These are phyloP conservation scores for Ptychodera flava DNA, from an alignment of 35 echinoderm and acorn worm species.

Conservation along the genomic window DNA sequence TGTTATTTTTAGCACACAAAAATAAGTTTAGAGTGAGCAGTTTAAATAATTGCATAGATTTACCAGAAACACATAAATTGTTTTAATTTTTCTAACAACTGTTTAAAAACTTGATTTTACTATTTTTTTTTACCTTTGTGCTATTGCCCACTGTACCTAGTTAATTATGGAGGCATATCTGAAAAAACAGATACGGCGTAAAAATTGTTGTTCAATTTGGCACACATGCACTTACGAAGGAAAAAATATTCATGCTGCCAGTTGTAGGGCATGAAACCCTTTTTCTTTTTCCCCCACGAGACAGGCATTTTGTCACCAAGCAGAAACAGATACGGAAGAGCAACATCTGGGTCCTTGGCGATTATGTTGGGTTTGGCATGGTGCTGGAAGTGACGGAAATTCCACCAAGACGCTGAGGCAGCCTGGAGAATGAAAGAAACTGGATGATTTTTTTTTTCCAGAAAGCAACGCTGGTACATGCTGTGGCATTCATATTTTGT, in stretches of 20 bases:
- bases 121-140: too few relatives aligned
- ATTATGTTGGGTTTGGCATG: conserved; percentile 69
- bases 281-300: conserved; percentile 25
- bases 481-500: too few relatives aligned
- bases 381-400: conserved; percentile 67
- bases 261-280: conserved; percentile 60
- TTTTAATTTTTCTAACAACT: too few relatives aligned
- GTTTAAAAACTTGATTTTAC: too few relatives aligned
- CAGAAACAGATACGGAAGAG: conserved; percentile 52
- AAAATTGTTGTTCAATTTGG: too few relatives aligned
- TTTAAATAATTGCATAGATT: too few relatives aligned
- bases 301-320: conserved; percentile 59
- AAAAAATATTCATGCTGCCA: conserved; percentile 58
- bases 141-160: too few relatives aligned
- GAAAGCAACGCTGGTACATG: background rate
- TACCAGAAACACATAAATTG: too few relatives aligned
- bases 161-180: too few relatives aligned
- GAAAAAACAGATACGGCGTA: too few relatives aligned
- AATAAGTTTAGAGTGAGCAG: too few relatives aligned
- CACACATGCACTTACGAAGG: conserved; percentile 64
- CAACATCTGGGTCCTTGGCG: conserved; percentile 48
- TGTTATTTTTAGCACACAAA: too few relatives aligned
- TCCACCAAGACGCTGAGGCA: conserved; percentile 69
- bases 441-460: background rate
- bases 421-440: conserved; percentile 17